Percentiles rank a stretch among this genome's conserved stretches.
phyloP scores from a whole-genome alignment of 2,888 invertebrate genomes.

The Leptopilina myrica region DNA sequence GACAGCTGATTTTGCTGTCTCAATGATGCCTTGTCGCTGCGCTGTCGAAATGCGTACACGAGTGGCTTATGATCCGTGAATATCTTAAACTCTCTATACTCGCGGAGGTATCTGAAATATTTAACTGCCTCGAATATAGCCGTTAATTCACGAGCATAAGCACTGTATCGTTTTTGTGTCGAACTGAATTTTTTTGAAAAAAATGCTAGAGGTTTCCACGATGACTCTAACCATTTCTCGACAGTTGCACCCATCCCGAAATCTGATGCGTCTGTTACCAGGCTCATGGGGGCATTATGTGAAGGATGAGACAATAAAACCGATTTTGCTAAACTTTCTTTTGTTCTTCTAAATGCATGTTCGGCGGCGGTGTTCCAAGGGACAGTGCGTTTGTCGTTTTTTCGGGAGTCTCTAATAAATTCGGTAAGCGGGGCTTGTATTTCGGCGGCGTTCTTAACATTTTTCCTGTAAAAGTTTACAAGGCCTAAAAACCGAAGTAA shows the following conservation, averaged over 20 bases:
- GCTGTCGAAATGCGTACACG: slow-evolving; percentile 39
- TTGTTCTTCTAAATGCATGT: background rate
- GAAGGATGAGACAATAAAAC: slow-evolving; percentile 46
- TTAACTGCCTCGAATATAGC: slow-evolving; percentile 56
- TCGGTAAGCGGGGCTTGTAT: slow-evolving; percentile 49
- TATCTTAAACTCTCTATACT: slow-evolving; percentile 22
- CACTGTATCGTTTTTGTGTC: background rate
- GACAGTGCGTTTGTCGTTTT: slow-evolving; percentile 47
- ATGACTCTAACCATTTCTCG: slow-evolving; percentile 47
- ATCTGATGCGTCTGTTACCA: background rate
- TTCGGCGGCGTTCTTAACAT: background rate
- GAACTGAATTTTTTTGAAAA: background rate
- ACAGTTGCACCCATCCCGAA: background rate
- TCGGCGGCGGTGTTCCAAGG: slow-evolving; percentile 6
- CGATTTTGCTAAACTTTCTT: slow-evolving; percentile 14
- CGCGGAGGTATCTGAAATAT: slow-evolving; percentile 9
- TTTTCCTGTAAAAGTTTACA: slow-evolving; percentile 63
- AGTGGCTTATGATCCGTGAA: slow-evolving; percentile 45
- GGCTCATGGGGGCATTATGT: slow-evolving; percentile 32
- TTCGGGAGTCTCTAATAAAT: slow-evolving; percentile 46
- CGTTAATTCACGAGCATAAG: slow-evolving; percentile 61
- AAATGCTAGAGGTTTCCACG: slow-evolving; percentile 47
- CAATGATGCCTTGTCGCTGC: slow-evolving; percentile 41
- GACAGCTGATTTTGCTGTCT: slow-evolving; percentile 37
- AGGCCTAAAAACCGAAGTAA: slow-evolving; percentile 68